Evolutionary conservation across 1,140 invertebrate species (phyloP).

Genomic region (Dreissena polymorpha): DNA sequence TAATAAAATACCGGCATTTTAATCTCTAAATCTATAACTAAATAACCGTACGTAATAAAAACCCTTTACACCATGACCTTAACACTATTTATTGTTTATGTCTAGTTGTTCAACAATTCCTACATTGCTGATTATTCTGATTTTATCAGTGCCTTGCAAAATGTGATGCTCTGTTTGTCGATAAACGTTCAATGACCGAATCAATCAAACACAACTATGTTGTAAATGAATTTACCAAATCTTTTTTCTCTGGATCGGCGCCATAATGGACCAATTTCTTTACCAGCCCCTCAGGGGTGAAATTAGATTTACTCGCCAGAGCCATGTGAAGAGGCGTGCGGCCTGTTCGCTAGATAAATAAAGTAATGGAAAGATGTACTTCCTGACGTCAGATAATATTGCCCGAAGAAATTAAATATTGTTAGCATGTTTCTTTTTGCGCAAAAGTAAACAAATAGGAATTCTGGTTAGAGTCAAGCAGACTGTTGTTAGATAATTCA

Average conservation of each 20-base stretch:
- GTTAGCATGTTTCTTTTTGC: neutral
- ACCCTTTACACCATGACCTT: too few relatives aligned
- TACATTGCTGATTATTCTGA: neutral
- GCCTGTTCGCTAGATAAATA: constrained; percentile 15
- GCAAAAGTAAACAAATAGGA: too few relatives aligned
- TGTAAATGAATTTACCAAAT: constrained; percentile 14
- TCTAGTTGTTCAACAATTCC: constrained; percentile 11
- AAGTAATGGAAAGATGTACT: neutral
- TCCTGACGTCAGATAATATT: neutral
- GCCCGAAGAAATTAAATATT: neutral
- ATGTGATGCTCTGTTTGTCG: neutral
- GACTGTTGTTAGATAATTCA: too few relatives aligned
- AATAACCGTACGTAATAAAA: too few relatives aligned
- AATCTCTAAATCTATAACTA: neutral
- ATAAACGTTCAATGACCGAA: neutral
- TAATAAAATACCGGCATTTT: too few relatives aligned
- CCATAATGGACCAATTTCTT: constrained; percentile 2
- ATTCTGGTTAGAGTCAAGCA: neutral
- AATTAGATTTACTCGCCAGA: constrained; percentile 8
- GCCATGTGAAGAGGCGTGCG: constrained; percentile 35
- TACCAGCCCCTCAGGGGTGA: neutral
- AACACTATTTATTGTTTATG: constrained; percentile 1
- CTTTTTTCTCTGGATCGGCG: neutral
- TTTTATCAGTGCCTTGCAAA: neutral
- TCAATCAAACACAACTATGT: neutral